Evolutionary conservation across 2,113 vertebrate genomes (phyloP).

Genomic region (Eurypyga helias): DNA sequence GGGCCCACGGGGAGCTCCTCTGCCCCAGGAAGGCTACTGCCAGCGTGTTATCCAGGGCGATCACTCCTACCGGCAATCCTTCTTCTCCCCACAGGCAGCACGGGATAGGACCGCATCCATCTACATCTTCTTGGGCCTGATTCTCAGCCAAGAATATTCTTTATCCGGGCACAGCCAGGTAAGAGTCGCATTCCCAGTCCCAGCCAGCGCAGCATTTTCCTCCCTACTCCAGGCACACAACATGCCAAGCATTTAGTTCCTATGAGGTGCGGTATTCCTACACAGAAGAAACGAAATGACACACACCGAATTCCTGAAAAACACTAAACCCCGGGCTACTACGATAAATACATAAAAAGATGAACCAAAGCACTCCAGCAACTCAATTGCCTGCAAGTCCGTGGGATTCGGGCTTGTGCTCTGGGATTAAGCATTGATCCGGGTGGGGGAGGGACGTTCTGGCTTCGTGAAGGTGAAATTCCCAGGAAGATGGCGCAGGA

Average conservation of each 20-base stretch:
- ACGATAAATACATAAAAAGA: not conserved
- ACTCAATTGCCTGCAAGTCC: not conserved
- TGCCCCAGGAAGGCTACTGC: not conserved
- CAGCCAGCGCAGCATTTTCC: not conserved
- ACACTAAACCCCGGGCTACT: not conserved
- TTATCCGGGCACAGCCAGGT: not conserved
- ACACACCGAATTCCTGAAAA: not conserved
- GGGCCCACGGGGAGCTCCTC: not conserved
- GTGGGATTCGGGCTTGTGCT: not conserved
- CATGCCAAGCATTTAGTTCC: not conserved
- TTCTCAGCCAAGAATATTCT: not conserved
- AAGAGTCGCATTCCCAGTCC: not conserved
- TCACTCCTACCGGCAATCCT: not conserved
- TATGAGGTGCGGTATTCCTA: not conserved
- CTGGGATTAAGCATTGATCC: not conserved
- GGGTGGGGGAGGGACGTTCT: not conserved
- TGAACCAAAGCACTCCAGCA: not conserved
- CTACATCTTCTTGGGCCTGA: not conserved
- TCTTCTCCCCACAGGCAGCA: not conserved
- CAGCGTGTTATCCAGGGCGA: not conserved
- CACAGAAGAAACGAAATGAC: not conserved
- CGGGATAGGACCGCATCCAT: not conserved
- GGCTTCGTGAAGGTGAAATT: not conserved
- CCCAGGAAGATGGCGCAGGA: not conserved
- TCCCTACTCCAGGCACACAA: not conserved